Percentiles rank a stretch among this genome's conserved stretches.
Conservation (phyloP, 1,140 invertebrate genomes). For the Hirudo medicinalis region DNA sequence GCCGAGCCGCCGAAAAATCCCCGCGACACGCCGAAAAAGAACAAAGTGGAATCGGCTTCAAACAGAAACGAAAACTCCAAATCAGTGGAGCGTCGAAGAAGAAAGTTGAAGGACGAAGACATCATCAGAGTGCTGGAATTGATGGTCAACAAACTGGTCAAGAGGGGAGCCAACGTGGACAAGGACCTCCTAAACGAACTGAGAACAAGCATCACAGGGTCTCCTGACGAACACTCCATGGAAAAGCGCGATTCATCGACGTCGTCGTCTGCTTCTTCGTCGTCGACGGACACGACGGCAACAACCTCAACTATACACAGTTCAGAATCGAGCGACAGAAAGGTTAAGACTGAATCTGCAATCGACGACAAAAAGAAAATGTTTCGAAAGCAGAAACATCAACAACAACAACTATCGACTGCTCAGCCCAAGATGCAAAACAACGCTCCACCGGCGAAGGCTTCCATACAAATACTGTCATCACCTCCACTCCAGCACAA, state of each 20-base stretch:
- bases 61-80: too few species aligned
- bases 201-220: neutral
- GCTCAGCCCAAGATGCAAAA: neutral
- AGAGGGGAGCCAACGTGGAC: neutral
- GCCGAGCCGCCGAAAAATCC: neutral
- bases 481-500: neutral
- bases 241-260: neutral
- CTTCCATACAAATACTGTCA: neutral
- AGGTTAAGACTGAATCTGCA: neutral
- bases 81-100: neutral
- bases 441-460: neutral
- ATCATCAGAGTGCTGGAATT: neutral
- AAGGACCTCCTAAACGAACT: neutral
- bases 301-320: neutral
- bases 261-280: constrained; percentile 5
- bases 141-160: neutral
- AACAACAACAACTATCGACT: neutral
- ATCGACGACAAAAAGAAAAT: neutral
- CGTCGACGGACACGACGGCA: neutral
- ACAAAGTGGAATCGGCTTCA: too few species aligned
- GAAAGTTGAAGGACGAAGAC: constrained; percentile 1
- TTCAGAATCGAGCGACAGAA: neutral
- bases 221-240: neutral
- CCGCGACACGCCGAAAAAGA: too few species aligned
- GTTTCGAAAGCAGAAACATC: neutral